Conservation (phyloP, 2,888 invertebrate genomes). For the Eilema sororculum region DNA sequence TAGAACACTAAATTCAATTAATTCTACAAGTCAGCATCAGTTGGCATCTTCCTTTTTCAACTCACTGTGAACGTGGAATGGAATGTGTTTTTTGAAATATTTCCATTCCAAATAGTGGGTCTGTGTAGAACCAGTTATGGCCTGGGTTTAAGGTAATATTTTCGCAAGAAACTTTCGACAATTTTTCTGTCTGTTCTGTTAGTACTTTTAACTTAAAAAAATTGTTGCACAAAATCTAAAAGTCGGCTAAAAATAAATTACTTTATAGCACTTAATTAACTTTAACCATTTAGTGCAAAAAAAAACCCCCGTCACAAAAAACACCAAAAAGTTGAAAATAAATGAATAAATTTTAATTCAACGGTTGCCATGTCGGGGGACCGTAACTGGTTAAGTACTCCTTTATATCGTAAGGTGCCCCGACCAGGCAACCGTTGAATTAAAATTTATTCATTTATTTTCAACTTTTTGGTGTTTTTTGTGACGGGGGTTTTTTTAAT, state of each 20-base stretch:
- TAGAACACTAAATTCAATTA: constrained; percentile 30
- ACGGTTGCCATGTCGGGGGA: no score
- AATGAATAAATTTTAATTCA: no score
- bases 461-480: no score
- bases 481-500: no score
- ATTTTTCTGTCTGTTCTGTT: constrained; percentile 44
- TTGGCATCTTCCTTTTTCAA: constrained; percentile 48
- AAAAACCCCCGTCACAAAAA: no score
- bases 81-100: constrained; percentile 60
- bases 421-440: no score
- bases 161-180: constrained; percentile 60
- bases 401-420: no score
- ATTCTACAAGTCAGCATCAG: constrained; percentile 55
- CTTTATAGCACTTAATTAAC: constrained; percentile 28
- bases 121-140: constrained; percentile 62
- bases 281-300: not conserved
- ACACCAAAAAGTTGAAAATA: no score
- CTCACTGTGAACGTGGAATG: constrained; percentile 54
- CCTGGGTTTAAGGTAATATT: constrained; percentile 67
- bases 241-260: constrained; percentile 38
- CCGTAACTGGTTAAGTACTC: no score
- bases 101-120: constrained; percentile 53
- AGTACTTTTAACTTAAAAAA: not conserved
- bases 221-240: no score
- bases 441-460: no score